Percentiles rank a stretch among this genome's conserved stretches.
Evolutionary conservation across 2,797 vertebrate species (phyloP).

Genomic region (Pipistrellus kuhlii): DNA sequence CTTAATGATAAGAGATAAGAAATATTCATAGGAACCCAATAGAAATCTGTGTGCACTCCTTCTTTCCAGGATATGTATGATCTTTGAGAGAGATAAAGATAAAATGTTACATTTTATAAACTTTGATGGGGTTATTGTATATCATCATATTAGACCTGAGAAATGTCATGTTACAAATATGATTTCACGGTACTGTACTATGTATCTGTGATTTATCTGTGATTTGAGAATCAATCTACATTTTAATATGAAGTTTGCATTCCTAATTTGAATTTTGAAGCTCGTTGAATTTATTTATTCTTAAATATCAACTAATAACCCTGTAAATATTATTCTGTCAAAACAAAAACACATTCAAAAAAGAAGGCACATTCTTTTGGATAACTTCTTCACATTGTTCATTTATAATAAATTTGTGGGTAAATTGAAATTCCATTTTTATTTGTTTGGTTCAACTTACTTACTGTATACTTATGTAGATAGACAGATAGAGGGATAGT

Average conservation of each 20-base stretch:
- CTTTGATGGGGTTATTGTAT: background rate
- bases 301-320: slow-evolving; percentile 22
- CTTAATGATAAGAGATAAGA: slow-evolving; percentile 40
- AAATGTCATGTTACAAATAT: background rate
- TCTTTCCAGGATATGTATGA: background rate
- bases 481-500: background rate
- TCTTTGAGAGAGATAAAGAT: background rate
- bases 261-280: background rate
- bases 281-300: slow-evolving; percentile 28
- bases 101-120: background rate
- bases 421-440: background rate
- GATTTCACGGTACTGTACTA: background rate
- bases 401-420: background rate
- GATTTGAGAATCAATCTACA: background rate
- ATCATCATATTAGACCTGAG: background rate
- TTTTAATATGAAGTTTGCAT: slow-evolving; percentile 13
- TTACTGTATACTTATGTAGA: background rate
- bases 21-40: background rate
- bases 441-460: background rate
- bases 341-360: slow-evolving; percentile 21
- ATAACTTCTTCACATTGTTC: background rate
- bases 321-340: background rate
- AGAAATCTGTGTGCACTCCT: background rate
- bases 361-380: background rate
- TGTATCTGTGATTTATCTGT: background rate